Base-by-base conservation (phyloP, 2,797 vertebrate species). In the Tragelaphus oryx region DNA sequence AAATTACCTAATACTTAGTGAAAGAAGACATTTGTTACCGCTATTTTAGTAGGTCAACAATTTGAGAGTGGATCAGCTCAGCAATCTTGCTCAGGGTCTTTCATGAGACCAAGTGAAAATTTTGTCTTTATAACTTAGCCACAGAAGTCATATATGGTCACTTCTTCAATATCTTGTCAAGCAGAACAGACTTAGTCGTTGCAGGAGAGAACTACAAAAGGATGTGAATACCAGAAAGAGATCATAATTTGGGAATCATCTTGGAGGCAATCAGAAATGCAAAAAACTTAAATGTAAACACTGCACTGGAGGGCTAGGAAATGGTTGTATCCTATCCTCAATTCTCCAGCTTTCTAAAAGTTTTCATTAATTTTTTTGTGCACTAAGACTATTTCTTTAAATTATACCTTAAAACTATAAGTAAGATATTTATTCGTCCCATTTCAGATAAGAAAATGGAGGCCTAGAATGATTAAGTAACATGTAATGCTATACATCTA, bases 401-500 rank as follows among this genome's bases (percentile, higher is more conserved):
- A 82, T 82, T 4, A 54, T 5, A 85, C 28, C 52, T 59, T 41
- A 78, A 92, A 92, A 74, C 8, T 59, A 1, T 68, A 60, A 71
- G 22, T 20, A 59, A 86, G 14, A 87, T 65, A 93, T 79, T 26
- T 80, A 87, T 22, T 60, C 11, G 41, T 85, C 7, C 93, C 78
- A 85, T 75, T 95, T 87, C 5, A 82, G 41, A 18, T 83, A 41
- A 95, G 57, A 88, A 95, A 96, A 74, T 81, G 55, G 65, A 93
- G 30, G 48, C 8, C 33, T 90, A 86, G 6, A 18, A 6, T 55
- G 13, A 86, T 68, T 60, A 81, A 85, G 20, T 79, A 86, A 81
- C 18, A 74, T 11, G 26, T 24, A 62, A 83, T 5, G 4, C 91
- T 83, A 91, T 1, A 62, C 22, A 89, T 50, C 33, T 44, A 37